These are phyloP conservation scores for Drosophila insularis DNA, from an alignment of 1,140 invertebrate species.

Conservation along the genomic window DNA sequence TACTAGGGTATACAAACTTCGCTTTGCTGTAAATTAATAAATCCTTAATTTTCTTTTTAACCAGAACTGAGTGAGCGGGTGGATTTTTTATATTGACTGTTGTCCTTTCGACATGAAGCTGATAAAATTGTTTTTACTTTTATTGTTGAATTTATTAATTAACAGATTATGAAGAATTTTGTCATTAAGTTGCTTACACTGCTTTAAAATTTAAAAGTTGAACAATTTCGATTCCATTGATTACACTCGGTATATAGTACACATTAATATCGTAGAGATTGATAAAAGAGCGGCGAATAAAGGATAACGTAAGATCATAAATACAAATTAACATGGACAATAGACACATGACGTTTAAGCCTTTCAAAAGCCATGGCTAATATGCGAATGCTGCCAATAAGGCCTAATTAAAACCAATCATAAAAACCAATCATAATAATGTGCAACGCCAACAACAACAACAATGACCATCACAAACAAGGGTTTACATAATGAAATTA, in stretches of 20 bases:
- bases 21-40: background rate
- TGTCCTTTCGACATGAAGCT: conserved; percentile 39
- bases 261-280: too few relatives aligned
- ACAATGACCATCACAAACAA: conserved; percentile 32
- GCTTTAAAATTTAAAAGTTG: conserved; percentile 15
- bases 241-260: background rate
- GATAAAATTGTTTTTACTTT: conserved; percentile 61
- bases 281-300: background rate
- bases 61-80: background rate
- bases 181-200: conserved; percentile 31
- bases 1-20: background rate
- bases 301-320: conserved; percentile 41
- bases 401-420: conserved; percentile 78
- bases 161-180: conserved; percentile 58
- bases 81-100: conserved; percentile 49
- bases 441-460: conserved; percentile 35
- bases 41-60: background rate
- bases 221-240: conserved; percentile 34
- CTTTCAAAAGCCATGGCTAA: conserved; percentile 63
- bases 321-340: conserved; percentile 70
- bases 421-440: conserved; percentile 67
- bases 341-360: conserved; percentile 49
- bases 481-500: conserved; percentile 72
- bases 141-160: conserved; percentile 62
- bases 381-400: conserved; percentile 71